Percentiles rank a stretch among this genome's conserved stretches.
Conservation (phyloP, 2,113 vertebrate genomes). For the Cynoglossus semilaevis region DNA sequence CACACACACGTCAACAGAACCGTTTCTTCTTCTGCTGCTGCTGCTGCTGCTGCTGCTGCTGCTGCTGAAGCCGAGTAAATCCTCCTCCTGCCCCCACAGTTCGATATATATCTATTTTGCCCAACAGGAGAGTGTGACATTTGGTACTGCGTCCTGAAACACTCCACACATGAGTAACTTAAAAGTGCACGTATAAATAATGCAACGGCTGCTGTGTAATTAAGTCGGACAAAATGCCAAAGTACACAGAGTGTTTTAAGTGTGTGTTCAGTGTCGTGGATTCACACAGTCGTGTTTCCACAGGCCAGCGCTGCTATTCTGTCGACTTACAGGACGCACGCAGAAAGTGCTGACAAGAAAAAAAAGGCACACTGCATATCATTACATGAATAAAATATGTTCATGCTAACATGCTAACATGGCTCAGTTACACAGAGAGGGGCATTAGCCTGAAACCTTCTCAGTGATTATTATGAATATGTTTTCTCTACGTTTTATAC, state of each 20-base stretch:
- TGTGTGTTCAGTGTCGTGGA: constrained; percentile 34
- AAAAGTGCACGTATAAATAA: constrained; percentile 36
- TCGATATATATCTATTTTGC: constrained; percentile 15
- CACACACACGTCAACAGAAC: constrained; percentile 52
- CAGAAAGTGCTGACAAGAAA: constrained; percentile 53
- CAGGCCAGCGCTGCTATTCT: too few relatives aligned
- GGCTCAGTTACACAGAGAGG: constrained; percentile 46
- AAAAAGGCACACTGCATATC: constrained; percentile 60
- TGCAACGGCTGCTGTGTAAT: constrained; percentile 32
- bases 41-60: background rate
- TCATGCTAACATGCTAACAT: constrained; percentile 64
- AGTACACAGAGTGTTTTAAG: constrained; percentile 34
- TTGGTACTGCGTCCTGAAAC: constrained; percentile 21
- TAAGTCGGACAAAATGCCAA: constrained; percentile 47
- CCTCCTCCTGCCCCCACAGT: constrained; percentile 32
- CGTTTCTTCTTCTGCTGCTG: constrained; percentile 31
- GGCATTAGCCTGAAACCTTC: constrained; percentile 33
- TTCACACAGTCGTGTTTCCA: constrained; percentile 33
- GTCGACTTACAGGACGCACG: constrained; percentile 23
- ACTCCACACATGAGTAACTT: constrained; percentile 1
- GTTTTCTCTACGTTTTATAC: too few relatives aligned
- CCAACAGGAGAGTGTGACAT: constrained; percentile 20
- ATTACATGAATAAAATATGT: constrained; percentile 73
- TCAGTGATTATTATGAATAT: constrained; percentile 42
- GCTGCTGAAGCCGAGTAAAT: too few relatives aligned